Conservation (phyloP, 2,888 invertebrate genomes). For the Romanomermis culicivorax region DNA sequence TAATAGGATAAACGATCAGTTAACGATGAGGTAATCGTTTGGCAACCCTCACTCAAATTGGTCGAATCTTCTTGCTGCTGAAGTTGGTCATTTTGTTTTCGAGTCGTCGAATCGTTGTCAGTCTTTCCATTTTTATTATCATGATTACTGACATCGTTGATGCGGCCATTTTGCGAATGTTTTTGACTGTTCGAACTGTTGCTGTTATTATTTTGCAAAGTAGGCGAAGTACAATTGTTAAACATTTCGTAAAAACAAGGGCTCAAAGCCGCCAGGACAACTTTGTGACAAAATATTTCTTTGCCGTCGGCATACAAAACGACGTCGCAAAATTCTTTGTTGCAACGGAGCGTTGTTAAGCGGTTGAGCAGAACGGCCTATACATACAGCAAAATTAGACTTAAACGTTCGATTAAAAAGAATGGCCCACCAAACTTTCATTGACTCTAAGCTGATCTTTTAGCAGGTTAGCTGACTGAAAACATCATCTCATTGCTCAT, state of each 20-base stretch:
- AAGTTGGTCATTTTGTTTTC: constrained; percentile 28
- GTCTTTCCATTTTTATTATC: too few relatives aligned
- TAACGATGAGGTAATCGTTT: neutral
- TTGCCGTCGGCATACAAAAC: constrained; percentile 50
- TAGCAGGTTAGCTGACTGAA: too few relatives aligned
- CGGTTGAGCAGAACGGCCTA: constrained; percentile 23
- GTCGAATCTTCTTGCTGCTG: neutral
- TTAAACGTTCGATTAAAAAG: too few relatives aligned
- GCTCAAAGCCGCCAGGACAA: constrained; percentile 54
- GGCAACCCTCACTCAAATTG: neutral
- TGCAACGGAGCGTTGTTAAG: constrained; percentile 34
- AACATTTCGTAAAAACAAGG: constrained; percentile 54
- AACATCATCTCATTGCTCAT: too few relatives aligned
- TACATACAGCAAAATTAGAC: neutral
- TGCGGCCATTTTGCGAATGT: too few relatives aligned
- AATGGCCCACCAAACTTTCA: too few relatives aligned
- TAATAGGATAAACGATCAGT: neutral
- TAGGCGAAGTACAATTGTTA: too few relatives aligned
- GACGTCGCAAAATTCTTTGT: constrained; percentile 65
- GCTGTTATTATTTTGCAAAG: too few relatives aligned
- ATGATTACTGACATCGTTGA: too few relatives aligned
- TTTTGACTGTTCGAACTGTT: too few relatives aligned
- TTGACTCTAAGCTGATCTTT: too few relatives aligned
- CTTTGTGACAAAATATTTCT: constrained; percentile 54
- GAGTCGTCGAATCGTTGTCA: neutral